These are phyloP conservation scores for Cephalotes varians DNA, from an alignment of 2,888 invertebrate species.

Conservation along the genomic window DNA sequence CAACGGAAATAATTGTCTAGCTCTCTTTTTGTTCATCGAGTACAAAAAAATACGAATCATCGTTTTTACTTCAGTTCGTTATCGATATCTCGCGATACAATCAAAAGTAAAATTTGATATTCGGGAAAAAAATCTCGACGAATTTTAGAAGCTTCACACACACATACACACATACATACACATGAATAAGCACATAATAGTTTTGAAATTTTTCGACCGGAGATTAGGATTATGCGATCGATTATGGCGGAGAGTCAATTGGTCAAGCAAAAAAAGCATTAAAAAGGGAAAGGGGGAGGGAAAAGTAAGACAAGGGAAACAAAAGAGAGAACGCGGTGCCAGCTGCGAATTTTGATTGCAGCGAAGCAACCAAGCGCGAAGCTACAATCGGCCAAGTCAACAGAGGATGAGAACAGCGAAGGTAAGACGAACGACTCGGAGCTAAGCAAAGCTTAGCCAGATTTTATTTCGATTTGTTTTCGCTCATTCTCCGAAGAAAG, in stretches of 20 bases:
- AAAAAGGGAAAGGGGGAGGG: neutral
- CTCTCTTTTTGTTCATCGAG: neutral
- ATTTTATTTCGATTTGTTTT: conserved; percentile 67
- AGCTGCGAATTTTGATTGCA: conserved; percentile 85
- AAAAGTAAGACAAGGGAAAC: conserved; percentile 24
- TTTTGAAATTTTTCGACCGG: neutral
- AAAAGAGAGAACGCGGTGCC: conserved; percentile 79
- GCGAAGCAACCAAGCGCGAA: conserved; percentile 85
- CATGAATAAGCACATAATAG: neutral
- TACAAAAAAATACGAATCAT: neutral
- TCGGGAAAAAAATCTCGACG: neutral
- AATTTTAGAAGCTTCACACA: neutral
- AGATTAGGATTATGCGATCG: neutral
- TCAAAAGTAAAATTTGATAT: neutral
- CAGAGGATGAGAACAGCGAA: conserved; percentile 85
- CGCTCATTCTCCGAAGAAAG: conserved; percentile 37
- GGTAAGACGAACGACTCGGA: conserved; percentile 82
- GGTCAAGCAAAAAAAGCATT: neutral
- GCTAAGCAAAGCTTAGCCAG: conserved; percentile 73
- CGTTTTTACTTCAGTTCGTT: neutral
- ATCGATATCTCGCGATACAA: neutral
- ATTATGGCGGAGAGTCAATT: conserved; percentile 2
- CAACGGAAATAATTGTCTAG: neutral
- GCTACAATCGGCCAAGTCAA: conserved; percentile 86
- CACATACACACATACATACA: neutral